Evolutionary conservation across 92 coral and sea anemone species (phyloP).

Genomic region (Isaurus tuberculatus): DNA sequence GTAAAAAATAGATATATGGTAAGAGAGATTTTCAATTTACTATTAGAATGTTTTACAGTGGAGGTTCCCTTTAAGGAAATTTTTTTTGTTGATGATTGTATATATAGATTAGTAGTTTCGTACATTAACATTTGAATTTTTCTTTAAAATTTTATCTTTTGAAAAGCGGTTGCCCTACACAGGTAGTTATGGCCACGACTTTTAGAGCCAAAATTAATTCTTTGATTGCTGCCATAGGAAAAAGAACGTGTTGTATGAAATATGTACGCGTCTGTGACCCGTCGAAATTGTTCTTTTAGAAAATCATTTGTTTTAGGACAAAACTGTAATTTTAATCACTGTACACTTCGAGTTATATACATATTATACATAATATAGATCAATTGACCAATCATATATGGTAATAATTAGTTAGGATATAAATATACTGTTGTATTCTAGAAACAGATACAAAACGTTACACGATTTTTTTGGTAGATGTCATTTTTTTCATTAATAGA

Average conservation of each 20-base stretch:
- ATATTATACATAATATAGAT: not conserved
- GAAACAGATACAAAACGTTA: not conserved
- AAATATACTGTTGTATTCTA: not conserved
- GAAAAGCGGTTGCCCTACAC: not conserved
- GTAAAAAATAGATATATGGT: too few relatives aligned
- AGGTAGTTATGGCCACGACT: not conserved
- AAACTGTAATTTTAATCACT: conserved; percentile 27
- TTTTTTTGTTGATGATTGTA: too few relatives aligned
- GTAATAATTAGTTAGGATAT: not conserved
- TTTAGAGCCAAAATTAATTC: not conserved
- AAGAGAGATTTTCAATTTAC: too few relatives aligned
- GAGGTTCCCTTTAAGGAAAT: too few relatives aligned
- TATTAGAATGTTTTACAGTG: too few relatives aligned
- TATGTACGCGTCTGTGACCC: not conserved
- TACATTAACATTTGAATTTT: too few relatives aligned
- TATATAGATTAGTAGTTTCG: too few relatives aligned
- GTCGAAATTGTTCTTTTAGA: not conserved
- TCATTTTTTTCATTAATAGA: not conserved
- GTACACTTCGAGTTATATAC: conserved; percentile 1
- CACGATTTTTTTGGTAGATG: not conserved
- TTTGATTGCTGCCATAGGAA: not conserved
- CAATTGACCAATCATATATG: not conserved
- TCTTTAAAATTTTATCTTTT: not conserved
- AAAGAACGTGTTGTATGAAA: not conserved
- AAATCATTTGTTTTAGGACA: not conserved